phyloP scores from a whole-genome alignment of 2,797 vertebrate genomes.

The Zenarchopterus dispar region DNA sequence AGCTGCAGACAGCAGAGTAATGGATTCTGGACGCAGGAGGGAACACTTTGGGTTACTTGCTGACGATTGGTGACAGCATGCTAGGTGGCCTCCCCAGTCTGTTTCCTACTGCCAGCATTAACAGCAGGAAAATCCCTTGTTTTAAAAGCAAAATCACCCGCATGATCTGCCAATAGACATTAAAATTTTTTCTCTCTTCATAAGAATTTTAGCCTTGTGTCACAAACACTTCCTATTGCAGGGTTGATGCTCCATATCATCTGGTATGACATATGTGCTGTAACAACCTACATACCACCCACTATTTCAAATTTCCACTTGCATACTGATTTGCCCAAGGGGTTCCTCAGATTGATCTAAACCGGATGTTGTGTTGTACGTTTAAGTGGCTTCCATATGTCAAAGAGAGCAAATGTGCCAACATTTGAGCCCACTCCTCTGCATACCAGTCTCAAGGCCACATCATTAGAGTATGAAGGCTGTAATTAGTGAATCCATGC shows the following conservation, averaged over 20 bases:
- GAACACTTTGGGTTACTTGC: slow-evolving; percentile 44
- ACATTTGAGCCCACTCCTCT: slow-evolving; percentile 36
- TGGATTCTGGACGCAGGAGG: slow-evolving; percentile 52
- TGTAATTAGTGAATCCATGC: slow-evolving; percentile 80
- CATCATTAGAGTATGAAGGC: slow-evolving; percentile 78
- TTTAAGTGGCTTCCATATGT: slow-evolving; percentile 20
- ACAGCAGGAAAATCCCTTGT: slow-evolving; percentile 9
- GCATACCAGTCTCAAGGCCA: slow-evolving; percentile 72
- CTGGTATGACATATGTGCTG: slow-evolving; percentile 11
- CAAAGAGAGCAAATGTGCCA: slow-evolving; percentile 11
- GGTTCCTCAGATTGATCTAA: slow-evolving; percentile 33
- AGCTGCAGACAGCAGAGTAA: slow-evolving; percentile 39
- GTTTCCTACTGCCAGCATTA: slow-evolving; percentile 29
- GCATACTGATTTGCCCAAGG: slow-evolving; percentile 30
- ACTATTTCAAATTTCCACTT: slow-evolving; percentile 28
- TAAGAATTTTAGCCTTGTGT: slow-evolving; percentile 8
- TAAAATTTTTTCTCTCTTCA: slow-evolving; percentile 19
- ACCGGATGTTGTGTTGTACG: slow-evolving; percentile 10
- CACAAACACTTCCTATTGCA: not conserved
- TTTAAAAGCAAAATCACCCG: slow-evolving; percentile 19
- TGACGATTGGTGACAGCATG: slow-evolving; percentile 41
- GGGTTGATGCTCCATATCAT: not conserved
- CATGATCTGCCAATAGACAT: slow-evolving; percentile 32
- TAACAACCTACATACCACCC: slow-evolving; percentile 24
- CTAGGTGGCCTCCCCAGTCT: slow-evolving; percentile 21